Conservation (phyloP, 2,888 invertebrate genomes). For the Dinocampus coccinellae region DNA sequence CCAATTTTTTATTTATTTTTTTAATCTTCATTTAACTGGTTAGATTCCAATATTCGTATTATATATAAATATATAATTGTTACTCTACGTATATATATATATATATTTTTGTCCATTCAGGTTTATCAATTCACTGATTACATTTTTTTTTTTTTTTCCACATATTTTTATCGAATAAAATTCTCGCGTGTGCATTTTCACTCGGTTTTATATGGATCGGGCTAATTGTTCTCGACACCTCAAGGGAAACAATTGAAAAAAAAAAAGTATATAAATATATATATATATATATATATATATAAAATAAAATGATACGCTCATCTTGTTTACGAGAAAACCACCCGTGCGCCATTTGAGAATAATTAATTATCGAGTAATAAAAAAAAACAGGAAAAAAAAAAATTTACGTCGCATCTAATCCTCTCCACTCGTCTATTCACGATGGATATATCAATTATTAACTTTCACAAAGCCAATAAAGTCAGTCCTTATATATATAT, state of each 20-base stretch:
- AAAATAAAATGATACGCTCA: not conserved
- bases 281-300: not conserved
- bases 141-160: not conserved
- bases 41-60: not conserved
- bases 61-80: not conserved
- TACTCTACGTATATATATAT: no score
- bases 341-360: not conserved
- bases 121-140: slow-evolving; percentile 1
- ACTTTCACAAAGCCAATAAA: not conserved
- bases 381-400: not conserved
- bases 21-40: not conserved
- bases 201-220: not conserved
- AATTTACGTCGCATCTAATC: not conserved
- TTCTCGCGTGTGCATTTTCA: not conserved
- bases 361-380: not conserved
- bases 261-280: not conserved
- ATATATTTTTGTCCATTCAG: not conserved
- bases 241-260: not conserved
- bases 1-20: no score
- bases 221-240: slow-evolving; percentile 1
- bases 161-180: not conserved
- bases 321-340: not conserved
- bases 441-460: not conserved
- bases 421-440: not conserved
- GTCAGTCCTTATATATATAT: not conserved